Conservation (phyloP, 2,113 vertebrate species). For the Hippopotamus amphibius region DNA sequence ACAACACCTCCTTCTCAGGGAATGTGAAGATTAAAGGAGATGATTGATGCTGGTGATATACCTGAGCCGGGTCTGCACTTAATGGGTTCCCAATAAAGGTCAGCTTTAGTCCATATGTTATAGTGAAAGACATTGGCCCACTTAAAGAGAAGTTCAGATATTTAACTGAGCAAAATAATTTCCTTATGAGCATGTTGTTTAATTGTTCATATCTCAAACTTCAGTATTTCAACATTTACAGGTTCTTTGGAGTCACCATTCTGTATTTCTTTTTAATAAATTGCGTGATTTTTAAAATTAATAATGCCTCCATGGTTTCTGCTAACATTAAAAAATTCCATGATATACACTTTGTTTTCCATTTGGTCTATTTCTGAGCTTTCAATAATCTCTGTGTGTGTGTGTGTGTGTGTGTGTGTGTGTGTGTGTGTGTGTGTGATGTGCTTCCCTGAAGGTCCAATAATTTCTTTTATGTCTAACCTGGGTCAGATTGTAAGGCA, state of each 20-base stretch:
- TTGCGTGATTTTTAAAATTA: background rate
- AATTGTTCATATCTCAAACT: background rate
- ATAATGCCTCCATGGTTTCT: background rate
- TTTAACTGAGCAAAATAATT: background rate
- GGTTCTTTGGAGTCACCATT: background rate
- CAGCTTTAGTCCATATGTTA: background rate
- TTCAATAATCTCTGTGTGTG: background rate
- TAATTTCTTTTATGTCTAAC: conserved; percentile 2
- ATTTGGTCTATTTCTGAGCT: background rate
- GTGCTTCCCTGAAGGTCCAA: background rate
- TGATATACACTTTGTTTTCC: background rate
- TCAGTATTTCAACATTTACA: background rate
- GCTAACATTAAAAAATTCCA: background rate
- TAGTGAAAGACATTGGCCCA: background rate
- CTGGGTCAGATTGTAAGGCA: background rate
- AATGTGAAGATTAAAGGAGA: no score
- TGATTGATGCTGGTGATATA: background rate
- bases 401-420: background rate
- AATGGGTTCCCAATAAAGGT: background rate
- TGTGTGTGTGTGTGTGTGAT: background rate
- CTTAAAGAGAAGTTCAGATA: background rate
- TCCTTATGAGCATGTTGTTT: background rate
- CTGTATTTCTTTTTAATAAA: conserved; percentile 4
- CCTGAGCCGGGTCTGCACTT: background rate
- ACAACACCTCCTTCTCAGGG: background rate